phyloP scores from a whole-genome alignment of 2,888 invertebrate genomes.

The Aromia moschata region DNA sequence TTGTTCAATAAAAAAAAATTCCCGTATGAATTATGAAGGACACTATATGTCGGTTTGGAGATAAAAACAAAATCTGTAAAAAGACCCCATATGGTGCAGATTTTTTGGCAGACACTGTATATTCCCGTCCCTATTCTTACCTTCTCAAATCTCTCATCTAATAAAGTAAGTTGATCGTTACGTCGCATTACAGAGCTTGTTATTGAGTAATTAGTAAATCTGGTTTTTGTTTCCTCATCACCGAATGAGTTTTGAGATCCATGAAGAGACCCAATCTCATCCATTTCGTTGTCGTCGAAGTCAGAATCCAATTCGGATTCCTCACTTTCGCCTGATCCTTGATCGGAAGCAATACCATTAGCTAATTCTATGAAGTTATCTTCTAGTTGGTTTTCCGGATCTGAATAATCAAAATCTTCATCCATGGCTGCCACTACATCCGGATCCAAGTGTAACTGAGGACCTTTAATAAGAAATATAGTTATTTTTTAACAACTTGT shows the following conservation, averaged over 20 bases:
- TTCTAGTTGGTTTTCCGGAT: conserved; percentile 86
- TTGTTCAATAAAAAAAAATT: too few species aligned
- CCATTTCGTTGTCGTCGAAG: conserved; percentile 58
- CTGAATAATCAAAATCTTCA: conserved; percentile 87
- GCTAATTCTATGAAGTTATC: conserved; percentile 92
- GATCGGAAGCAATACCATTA: conserved; percentile 67
- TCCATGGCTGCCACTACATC: conserved; percentile 93
- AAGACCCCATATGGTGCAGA: too few species aligned
- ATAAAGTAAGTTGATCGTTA: conserved; percentile 80
- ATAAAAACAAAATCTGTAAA: too few species aligned
- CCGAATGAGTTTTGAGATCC: conserved; percentile 63
- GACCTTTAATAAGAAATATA: conserved; percentile 53
- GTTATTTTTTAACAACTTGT: neutral
- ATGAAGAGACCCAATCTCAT: conserved; percentile 63
- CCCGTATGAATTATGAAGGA: too few species aligned
- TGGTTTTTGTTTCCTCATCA: conserved; percentile 83
- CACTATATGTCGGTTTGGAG: too few species aligned
- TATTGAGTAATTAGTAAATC: conserved; percentile 94
- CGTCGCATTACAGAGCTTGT: conserved; percentile 88
- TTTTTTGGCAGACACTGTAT: too few species aligned
- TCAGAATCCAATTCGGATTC: conserved; percentile 55
- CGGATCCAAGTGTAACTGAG: conserved; percentile 83
- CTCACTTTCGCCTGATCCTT: conserved; percentile 65
- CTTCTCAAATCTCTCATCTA: conserved; percentile 91
- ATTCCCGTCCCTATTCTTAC: too few species aligned